These are phyloP conservation scores for Cremastobaeus sp. DNA, from an alignment of 2,888 invertebrate species.

Conservation along the genomic window DNA sequence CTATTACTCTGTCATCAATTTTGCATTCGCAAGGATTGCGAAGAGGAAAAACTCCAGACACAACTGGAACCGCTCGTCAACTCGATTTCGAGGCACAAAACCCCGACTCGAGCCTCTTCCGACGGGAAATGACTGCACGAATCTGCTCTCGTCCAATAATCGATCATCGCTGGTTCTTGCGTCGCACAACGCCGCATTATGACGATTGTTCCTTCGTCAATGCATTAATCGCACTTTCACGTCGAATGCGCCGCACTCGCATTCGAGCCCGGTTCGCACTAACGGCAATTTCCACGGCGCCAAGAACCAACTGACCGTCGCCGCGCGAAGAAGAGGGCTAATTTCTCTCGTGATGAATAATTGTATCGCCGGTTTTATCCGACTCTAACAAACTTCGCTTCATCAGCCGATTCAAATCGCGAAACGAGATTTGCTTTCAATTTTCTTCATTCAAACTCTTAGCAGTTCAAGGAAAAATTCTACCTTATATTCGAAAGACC, in stretches of 20 bases:
- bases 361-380: conserved; percentile 39
- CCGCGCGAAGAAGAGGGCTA: conserved; percentile 51
- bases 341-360: conserved; percentile 45
- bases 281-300: conserved; percentile 46
- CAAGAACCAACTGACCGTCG: conserved; percentile 55
- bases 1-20: not conserved
- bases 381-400: conserved; percentile 27
- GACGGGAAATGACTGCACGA: conserved; percentile 28
- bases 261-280: conserved; percentile 18
- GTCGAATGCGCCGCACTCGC: conserved; percentile 7
- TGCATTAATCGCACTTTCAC: conserved; percentile 54
- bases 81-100: conserved; percentile 32
- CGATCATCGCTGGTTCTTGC: conserved; percentile 43
- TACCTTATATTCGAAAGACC: too few relatives aligned
- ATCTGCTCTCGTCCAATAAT: conserved; percentile 46
- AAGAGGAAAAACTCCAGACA: conserved; percentile 35
- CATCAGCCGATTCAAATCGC: conserved; percentile 19
- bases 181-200: conserved; percentile 45
- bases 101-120: conserved; percentile 35
- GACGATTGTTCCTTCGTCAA: conserved; percentile 42
- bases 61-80: conserved; percentile 43
- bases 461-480: too few relatives aligned
- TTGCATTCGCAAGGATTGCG: not conserved
- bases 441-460: not conserved
- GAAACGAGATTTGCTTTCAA: conserved; percentile 14